Evolutionary conservation across 2,113 vertebrate species (phyloP).

Genomic region (Caloenas nicobarica): DNA sequence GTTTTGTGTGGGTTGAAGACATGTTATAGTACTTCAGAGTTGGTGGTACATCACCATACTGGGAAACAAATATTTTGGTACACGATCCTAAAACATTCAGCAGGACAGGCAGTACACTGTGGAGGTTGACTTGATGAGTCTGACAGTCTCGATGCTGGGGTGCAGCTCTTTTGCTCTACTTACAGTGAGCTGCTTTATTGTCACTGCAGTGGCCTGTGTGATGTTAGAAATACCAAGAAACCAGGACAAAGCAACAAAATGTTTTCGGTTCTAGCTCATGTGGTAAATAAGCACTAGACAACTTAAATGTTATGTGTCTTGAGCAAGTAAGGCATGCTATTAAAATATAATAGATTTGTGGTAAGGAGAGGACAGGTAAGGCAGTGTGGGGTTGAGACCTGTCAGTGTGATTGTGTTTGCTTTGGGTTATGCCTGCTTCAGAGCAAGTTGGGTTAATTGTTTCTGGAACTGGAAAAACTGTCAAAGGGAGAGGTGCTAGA

Average conservation of each 20-base stretch:
- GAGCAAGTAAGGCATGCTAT: not conserved
- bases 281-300: not conserved
- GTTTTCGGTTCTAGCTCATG: not conserved
- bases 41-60: not conserved
- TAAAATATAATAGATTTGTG: not conserved
- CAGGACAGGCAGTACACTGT: rapidly evolving
- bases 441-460: not conserved
- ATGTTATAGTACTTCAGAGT: not conserved
- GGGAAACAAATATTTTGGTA: not conserved
- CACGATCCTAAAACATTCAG: not conserved
- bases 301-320: not conserved
- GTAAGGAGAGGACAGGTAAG: not conserved
- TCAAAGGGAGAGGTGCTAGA: not conserved
- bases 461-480: not conserved
- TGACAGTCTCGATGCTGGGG: rapidly evolving
- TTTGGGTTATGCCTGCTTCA: not conserved
- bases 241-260: not conserved
- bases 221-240: not conserved
- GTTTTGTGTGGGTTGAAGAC: not conserved
- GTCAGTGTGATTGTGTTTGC: not conserved
- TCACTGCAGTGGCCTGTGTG: not conserved
- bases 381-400: not conserved
- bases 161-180: not conserved
- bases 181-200: not conserved
- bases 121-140: not conserved